Evolutionary conservation across 1,140 invertebrate genomes (phyloP), one percentile per base, ranked within the genome.

Genomic region (Heliconius melpomene): DNA sequence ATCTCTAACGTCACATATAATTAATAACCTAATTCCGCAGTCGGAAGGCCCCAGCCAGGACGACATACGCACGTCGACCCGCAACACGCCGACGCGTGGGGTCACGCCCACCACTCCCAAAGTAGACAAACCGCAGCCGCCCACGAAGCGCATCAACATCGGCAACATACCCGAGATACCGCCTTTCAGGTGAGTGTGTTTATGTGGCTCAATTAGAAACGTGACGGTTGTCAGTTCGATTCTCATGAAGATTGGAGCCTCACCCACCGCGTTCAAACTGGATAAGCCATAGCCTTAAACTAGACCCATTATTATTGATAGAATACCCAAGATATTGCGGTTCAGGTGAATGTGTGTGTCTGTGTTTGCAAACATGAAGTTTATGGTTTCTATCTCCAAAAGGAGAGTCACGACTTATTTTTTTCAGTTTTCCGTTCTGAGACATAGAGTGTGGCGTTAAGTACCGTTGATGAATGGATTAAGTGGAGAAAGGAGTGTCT

Each of bases 101-200:
- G 40, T 13, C 40, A 46, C 40, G 2, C 90, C 91, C 13, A 91
- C 90, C 18, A 92, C 92, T 46, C 91, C 92, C 9, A 89, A 90
- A 40, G 46, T 36, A 32, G 88, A 89, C 52, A 85, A 83, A 57
- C 77, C 79, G 20, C 29, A 9, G 54, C 18, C 40, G 5, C 88
- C 88, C 40, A 86, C 83, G 76, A 90, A 90, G 81, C 88, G 87
- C 60, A 87, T 93, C 29, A 87, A 87, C 79, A 90, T 94, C 29
- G 91, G 90, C 3, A 92, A 91, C 72, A 94, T 93, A 85, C 89
- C 91, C 0, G 92, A 94, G 79, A 94, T 94, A 88, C 92, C 92
- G n/a, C 91, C 92, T 0, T 94, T 94, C 82, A 90, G 91, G 92
- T 94, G 75, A 90, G 90, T 71, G 26, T 18, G 1, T 11, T 40